A percentile compares a stretch with the other conserved stretches of the same genome.
These are phyloP conservation scores for Epiblema foenella DNA, from an alignment of 2,888 invertebrate species.

Conservation along the genomic window DNA sequence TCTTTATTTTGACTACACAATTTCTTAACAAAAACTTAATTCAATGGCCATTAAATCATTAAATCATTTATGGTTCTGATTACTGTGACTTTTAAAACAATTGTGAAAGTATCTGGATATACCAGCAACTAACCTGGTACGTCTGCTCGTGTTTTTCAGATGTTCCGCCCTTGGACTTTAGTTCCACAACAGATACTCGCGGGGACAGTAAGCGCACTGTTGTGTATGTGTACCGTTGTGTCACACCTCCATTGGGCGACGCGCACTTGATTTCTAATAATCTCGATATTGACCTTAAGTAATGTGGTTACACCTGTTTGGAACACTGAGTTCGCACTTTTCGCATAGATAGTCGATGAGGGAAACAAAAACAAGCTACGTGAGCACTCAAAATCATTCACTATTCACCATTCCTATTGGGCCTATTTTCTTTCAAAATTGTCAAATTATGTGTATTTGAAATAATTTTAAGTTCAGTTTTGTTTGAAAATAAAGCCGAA, in stretches of 20 bases:
- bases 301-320: slow-evolving; percentile 37
- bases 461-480: slow-evolving; percentile 65
- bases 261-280: slow-evolving; percentile 62
- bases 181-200: slow-evolving; percentile 80
- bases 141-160: slow-evolving; percentile 84
- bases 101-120: slow-evolving; percentile 63
- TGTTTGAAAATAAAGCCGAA: slow-evolving; percentile 79
- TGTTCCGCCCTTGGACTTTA: slow-evolving; percentile 83
- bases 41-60: slow-evolving; percentile 34
- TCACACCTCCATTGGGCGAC: slow-evolving; percentile 76
- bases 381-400: slow-evolving; percentile 71
- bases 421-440: slow-evolving; percentile 68
- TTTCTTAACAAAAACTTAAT: not conserved
- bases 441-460: slow-evolving; percentile 63
- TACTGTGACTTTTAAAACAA: not conserved
- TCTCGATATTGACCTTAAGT: slow-evolving; percentile 46
- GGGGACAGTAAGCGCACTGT: slow-evolving; percentile 84
- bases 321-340: slow-evolving; percentile 35
- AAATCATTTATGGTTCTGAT: slow-evolving; percentile 48
- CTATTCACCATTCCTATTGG: slow-evolving; percentile 66
- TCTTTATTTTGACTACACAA: slow-evolving; percentile 31
- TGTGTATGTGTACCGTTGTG: slow-evolving; percentile 82
- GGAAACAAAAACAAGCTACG: slow-evolving; percentile 53
- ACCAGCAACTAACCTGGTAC: slow-evolving; percentile 76
- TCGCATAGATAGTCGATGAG: slow-evolving; percentile 50